A percentile compares a stretch with the other conserved stretches of the same genome.
phyloP scores from a whole-genome alignment of 2,888 invertebrate genomes.

The Gymnocheta viridis region DNA sequence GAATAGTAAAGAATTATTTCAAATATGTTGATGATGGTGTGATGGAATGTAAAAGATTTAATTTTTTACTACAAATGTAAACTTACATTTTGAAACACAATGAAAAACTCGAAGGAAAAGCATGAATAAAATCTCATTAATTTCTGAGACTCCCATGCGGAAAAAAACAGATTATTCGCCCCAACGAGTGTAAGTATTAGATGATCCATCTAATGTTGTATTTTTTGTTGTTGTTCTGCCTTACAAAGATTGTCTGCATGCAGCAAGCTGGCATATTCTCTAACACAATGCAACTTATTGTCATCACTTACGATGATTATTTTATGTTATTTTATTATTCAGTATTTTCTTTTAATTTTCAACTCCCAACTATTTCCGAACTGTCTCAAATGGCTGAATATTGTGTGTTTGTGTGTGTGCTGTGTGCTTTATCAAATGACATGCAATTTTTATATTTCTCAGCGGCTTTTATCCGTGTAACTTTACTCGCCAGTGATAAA shows the following conservation, averaged over 20 bases:
- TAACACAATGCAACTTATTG: background rate
- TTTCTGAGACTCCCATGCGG: constrained; percentile 45
- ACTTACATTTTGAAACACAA: background rate
- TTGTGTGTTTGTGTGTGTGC: background rate
- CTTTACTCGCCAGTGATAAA: constrained; percentile 30
- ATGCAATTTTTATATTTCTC: constrained; percentile 41
- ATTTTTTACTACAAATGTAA: background rate
- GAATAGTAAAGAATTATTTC: background rate
- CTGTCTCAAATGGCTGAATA: background rate
- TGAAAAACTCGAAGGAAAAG: background rate
- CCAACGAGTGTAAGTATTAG: background rate
- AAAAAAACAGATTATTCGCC: no score
- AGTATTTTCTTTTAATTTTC: background rate
- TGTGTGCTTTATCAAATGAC: constrained; percentile 31
- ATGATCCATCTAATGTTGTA: constrained; percentile 27
- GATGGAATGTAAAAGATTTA: background rate
- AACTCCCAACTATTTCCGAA: constrained; percentile 1
- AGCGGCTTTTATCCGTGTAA: background rate
- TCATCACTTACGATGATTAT: constrained; percentile 4
- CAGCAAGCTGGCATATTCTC: background rate
- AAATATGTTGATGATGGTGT: constrained; percentile 6
- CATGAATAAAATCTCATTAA: constrained; percentile 43
- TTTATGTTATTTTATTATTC: background rate
- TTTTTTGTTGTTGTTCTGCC: background rate
- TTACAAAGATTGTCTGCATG: constrained; percentile 17